phyloP scores from a whole-genome alignment of 2,888 invertebrate species.

The Mantis religiosa region DNA sequence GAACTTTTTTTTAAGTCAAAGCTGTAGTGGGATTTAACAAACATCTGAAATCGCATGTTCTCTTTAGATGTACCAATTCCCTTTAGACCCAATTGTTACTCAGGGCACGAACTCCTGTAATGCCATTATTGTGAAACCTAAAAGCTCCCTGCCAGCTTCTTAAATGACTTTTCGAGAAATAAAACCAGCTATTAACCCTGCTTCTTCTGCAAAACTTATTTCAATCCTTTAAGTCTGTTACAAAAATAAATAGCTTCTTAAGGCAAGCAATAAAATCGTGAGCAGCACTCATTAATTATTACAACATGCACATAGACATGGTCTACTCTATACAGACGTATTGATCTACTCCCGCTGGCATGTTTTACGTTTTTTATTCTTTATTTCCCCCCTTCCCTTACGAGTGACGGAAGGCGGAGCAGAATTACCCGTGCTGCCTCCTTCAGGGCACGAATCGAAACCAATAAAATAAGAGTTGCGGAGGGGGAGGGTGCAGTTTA shows the following conservation, averaged over 20 bases:
- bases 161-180: background rate
- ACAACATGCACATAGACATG: background rate
- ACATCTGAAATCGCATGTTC: too few relatives aligned
- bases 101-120: background rate
- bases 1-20: too few relatives aligned
- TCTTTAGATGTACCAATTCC: too few relatives aligned
- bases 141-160: background rate
- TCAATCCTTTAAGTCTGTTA: background rate
- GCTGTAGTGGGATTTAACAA: too few relatives aligned
- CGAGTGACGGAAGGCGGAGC: background rate
- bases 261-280: background rate
- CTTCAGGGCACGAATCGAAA: background rate
- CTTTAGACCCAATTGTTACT: too few relatives aligned
- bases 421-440: background rate
- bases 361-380: background rate
- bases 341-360: background rate
- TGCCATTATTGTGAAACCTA: background rate
- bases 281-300: background rate
- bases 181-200: background rate
- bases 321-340: background rate
- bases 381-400: background rate
- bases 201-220: background rate
- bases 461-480: background rate
- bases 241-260: background rate
- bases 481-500: background rate